Base-by-base conservation (phyloP, 2,888 invertebrate species). In the Drosophila anomalipes region DNA sequence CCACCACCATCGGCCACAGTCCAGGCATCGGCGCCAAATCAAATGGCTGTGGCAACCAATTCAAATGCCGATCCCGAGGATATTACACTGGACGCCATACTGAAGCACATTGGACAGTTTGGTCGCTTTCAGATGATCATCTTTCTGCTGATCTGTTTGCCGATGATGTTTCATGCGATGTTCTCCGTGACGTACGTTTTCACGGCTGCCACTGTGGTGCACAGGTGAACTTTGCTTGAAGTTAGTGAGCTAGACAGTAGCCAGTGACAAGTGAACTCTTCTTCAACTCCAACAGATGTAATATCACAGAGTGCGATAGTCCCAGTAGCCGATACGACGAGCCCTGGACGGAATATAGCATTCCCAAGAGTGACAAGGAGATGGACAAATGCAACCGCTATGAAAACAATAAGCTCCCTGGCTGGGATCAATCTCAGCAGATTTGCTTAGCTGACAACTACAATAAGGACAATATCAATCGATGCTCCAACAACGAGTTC, bases 121-220 rank as follows among this genome's bases (percentile, higher is more conserved):
- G 96, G 96, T n/a, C 94, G 94, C 77, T 96, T 95, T 92, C 97
- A 96, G 93, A 86, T 95, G 30, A 89, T 94, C 35, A 95, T 95
- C 74, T 95, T 95, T 71, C 64, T 94, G 44, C 92, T 96, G 69
- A 95, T 96, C 53, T 94, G 95, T 67, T 73, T 96, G 37, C 95
- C 96, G 1, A 94, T 96, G 79, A 93, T 96, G 67, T 95, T 96
- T 91, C 95, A 96, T 3, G 95, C 95, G 0, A 95, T 95, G 74
- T 95, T 95, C 89, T 95, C 95, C 82, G 94, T 95, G 77, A 95
- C 95, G 54, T 97, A 95, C 86, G 95, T 96, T 68, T 97, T 97
- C 91, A 95, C 96, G 0, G 96, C 96, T 0, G 95, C 95, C 64
- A 95, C 95, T 71, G 93, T 96, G 26, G 94, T 95, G 51, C 96